Base-by-base conservation (phyloP, 2,888 invertebrate species). In the Tetragnatha montana region DNA sequence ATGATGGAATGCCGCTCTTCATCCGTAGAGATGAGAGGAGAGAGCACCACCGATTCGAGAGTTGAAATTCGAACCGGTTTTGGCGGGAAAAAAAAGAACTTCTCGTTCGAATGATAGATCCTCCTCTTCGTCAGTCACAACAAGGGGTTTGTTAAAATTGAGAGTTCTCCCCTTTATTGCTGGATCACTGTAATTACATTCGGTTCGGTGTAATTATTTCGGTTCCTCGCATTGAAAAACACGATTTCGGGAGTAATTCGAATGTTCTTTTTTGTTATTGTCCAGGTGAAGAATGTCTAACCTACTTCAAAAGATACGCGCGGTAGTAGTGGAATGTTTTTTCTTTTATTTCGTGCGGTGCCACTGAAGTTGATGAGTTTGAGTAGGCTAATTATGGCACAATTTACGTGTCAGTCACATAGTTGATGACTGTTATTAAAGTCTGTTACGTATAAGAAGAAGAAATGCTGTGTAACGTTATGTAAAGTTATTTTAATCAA, bases 51-150 rank as follows among this genome's bases (percentile, higher is more conserved):
- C 35, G 35, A 35, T 35, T 35, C 35, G 35, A 70, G 75, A 47
- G 81, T 22, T 76, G 87, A 80, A 85, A 82, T 69, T 50, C 76
- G 71, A 87, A 87, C 87, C 87, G 87, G 87, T 87, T 87, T 82
- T 6, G n/a, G 70, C 19, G n/a, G 17, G n/a, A 80, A 81, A 35
- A 74, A 71, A 60, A 50, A 47, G 19, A 47, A n/a, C n/a, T n/a
- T n/a, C 49, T 69, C 69, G 14, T n/a, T 47, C 51, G 22, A 82
- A 82, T 76, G 76, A 76, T 76, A 19, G 50, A 82, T 73, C 49
- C 82, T 73, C 49, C 82, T 14, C 60, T 19, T 71, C 74, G 60
- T 51, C 60, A 60, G 60, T 8, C 60, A 17, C 60, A 78, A 78
- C 60, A 22, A 78, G 60, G 78, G 60, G 82, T 74, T 51, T 73